A percentile compares a stretch with the other conserved stretches of the same genome.
Conservation (phyloP, 2,113 vertebrate species). For the Egretta garzetta region DNA sequence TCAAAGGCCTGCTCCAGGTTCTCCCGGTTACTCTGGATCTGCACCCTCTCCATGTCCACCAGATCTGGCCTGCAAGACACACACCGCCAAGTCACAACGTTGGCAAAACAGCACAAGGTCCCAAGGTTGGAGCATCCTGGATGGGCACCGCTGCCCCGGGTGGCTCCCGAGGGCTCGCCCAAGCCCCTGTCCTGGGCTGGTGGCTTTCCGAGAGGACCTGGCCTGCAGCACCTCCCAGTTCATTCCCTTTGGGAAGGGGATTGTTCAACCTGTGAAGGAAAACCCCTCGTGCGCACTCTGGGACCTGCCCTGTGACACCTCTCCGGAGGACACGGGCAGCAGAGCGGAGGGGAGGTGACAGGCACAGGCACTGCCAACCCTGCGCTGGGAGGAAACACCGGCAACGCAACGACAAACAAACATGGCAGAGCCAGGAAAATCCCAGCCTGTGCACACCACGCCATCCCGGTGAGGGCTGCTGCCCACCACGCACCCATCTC, state of each 20-base stretch:
- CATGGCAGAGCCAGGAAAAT: background rate
- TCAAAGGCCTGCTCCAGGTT: conserved; percentile 98
- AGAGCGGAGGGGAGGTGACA: background rate
- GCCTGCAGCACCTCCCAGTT: background rate
- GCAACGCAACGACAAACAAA: background rate
- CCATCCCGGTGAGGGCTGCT: background rate
- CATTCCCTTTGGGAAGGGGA: background rate
- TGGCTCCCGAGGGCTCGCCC: accelerated
- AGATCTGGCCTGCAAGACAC: conserved; percentile 88
- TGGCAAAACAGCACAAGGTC: background rate
- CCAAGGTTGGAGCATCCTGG: background rate
- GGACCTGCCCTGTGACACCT: background rate
- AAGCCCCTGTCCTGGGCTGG: background rate
- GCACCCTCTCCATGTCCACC: conserved; percentile 94
- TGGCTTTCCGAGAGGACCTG: background rate
- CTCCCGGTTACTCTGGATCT: conserved; percentile 90
- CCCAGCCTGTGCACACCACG: background rate
- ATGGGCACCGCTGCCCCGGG: accelerated
- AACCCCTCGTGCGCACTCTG: background rate
- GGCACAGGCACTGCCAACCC: background rate
- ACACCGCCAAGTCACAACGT: accelerated
- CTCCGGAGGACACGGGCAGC: background rate
- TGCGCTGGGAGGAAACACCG: background rate
- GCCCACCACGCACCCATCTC: background rate
- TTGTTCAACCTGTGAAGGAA: background rate